Conservation (phyloP, 2,888 invertebrate genomes). For the Tenthredo notha region DNA sequence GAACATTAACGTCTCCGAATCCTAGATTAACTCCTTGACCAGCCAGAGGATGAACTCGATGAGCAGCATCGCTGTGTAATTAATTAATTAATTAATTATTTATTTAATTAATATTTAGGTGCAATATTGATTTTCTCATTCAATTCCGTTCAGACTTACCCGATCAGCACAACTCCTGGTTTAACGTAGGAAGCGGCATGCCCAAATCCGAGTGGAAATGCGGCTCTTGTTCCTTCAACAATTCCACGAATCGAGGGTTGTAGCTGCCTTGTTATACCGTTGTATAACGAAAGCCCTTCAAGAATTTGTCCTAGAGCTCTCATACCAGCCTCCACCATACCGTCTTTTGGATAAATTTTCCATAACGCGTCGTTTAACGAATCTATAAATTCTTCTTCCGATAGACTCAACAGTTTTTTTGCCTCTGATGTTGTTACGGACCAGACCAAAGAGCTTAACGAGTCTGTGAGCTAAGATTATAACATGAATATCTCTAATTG, state of each 20-base stretch:
- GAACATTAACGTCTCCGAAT: constrained; percentile 92
- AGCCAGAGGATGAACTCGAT: constrained; percentile 96
- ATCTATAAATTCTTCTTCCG: constrained; percentile 92
- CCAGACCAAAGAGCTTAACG: constrained; percentile 96
- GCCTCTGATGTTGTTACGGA: constrained; percentile 89
- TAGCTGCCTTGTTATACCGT: constrained; percentile 80
- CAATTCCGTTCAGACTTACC: constrained; percentile 81
- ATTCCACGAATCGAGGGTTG: constrained; percentile 86
- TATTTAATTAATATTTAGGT: constrained; percentile 44
- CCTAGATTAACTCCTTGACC: constrained; percentile 99
- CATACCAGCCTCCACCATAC: constrained; percentile 80
- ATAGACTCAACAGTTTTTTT: constrained; percentile 84
- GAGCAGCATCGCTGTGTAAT: constrained; percentile 88
- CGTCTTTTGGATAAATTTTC: constrained; percentile 82
- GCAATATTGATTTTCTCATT: neutral
- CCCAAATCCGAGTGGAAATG: constrained; percentile 95
- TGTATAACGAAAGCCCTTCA: constrained; percentile 77
- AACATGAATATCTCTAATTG: too few species aligned
- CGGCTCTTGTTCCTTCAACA: constrained; percentile 86
- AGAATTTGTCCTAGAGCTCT: constrained; percentile 80
- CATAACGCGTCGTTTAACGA: constrained; percentile 92
- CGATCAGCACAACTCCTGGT: constrained; percentile 91
- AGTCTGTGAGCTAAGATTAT: constrained; percentile 82
- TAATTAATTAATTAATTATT: constrained; percentile 15
- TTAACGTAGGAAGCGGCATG: constrained; percentile 93